phyloP scores from a whole-genome alignment of 2,113 vertebrate species.

The Coptodon bakossiorum region DNA sequence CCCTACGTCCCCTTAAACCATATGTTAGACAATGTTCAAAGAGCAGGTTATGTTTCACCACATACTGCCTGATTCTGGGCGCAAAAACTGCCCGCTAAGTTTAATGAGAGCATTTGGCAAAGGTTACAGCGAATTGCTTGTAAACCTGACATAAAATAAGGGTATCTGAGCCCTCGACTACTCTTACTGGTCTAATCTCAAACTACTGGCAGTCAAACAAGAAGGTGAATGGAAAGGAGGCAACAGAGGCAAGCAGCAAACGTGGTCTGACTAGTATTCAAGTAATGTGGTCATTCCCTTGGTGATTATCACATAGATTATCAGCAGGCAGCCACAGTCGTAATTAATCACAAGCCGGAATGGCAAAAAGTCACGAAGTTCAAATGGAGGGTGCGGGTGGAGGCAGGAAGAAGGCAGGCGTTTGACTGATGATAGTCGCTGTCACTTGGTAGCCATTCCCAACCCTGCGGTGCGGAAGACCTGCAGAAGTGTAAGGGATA shows the following conservation, averaged over 20 bases:
- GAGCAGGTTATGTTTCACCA: background rate
- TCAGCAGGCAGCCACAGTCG: background rate
- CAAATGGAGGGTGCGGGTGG: background rate
- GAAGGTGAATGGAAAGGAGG: background rate
- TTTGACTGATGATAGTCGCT: constrained; percentile 14
- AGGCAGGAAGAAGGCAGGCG: background rate
- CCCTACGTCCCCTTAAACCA: background rate
- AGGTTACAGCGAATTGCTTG: constrained; percentile 41
- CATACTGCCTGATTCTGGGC: background rate
- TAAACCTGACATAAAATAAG: constrained; percentile 24
- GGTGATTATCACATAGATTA: constrained; percentile 47
- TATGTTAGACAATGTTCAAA: background rate
- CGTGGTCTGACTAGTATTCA: background rate
- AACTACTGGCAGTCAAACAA: background rate
- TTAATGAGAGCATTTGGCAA: constrained; percentile 4
- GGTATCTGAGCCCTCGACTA: background rate
- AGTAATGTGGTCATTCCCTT: background rate
- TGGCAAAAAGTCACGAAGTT: constrained; percentile 26
- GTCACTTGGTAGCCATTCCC: background rate
- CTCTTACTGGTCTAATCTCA: background rate
- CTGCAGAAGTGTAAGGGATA: background rate
- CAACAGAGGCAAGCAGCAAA: background rate
- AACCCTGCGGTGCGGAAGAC: background rate
- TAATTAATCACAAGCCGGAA: constrained; percentile 35
- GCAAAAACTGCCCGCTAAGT: constrained; percentile 14